Evolutionary conservation across 2,797 vertebrate species (phyloP).

Genomic region (Rhinophrynus dorsalis): DNA sequence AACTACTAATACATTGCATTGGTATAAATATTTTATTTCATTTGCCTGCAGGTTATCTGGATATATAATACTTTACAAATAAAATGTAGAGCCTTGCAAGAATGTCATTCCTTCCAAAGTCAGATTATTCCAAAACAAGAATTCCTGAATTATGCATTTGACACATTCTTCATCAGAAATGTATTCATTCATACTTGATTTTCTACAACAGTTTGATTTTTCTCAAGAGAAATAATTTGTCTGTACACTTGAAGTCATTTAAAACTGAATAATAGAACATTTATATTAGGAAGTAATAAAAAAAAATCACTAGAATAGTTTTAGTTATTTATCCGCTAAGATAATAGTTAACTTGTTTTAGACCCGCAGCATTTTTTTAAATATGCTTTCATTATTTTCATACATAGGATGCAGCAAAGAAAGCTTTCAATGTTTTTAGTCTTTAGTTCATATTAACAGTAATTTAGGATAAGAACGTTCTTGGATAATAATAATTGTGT

Average conservation of each 20-base stretch:
- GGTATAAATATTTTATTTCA: too few relatives aligned
- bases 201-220: not conserved
- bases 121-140: not conserved
- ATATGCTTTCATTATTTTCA: too few relatives aligned
- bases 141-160: conserved; percentile 3
- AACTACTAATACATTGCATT: too few relatives aligned
- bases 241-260: not conserved
- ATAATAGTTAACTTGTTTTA: too few relatives aligned
- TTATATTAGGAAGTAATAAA: not conserved
- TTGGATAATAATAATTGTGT: too few relatives aligned
- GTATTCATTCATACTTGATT: conserved; percentile 6
- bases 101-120: not conserved
- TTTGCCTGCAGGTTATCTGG: not conserved
- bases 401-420: too few relatives aligned
- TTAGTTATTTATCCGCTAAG: not conserved
- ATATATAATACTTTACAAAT: too few relatives aligned
- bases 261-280: not conserved
- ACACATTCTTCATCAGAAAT: not conserved
- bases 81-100: not conserved
- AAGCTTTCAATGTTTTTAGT: too few relatives aligned
- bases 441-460: too few relatives aligned
- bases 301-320: not conserved
- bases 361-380: too few relatives aligned
- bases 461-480: too few relatives aligned
- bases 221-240: not conserved